Conservation (phyloP, 2,797 vertebrate genomes). For the Australoheros facetus region DNA sequence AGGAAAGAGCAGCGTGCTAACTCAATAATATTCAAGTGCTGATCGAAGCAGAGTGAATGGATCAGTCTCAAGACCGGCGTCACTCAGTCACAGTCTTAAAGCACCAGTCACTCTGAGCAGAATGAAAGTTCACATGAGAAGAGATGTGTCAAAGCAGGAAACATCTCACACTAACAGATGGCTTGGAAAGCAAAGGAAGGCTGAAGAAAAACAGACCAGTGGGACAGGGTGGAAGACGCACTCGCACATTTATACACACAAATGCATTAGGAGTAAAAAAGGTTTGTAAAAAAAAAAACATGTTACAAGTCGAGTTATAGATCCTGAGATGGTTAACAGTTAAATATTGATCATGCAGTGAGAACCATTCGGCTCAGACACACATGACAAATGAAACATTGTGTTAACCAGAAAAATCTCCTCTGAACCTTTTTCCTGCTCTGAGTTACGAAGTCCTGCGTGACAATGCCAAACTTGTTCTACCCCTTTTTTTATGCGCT, state of each 20-base stretch:
- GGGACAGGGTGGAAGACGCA: constrained; percentile 33
- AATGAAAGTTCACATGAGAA: constrained; percentile 69
- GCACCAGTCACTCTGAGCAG: constrained; percentile 62
- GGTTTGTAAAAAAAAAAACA: background rate
- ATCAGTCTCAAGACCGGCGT: constrained; percentile 54
- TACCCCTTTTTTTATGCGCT: background rate
- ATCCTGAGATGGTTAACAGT: constrained; percentile 55
- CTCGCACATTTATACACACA: constrained; percentile 36
- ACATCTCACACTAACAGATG: constrained; percentile 77
- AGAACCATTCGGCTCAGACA: constrained; percentile 38
- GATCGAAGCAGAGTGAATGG: constrained; percentile 53
- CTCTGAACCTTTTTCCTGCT: background rate
- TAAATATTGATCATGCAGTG: constrained; percentile 55
- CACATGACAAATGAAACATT: background rate
- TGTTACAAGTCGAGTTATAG: constrained; percentile 64
- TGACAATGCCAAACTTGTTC: background rate
- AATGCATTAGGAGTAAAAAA: constrained; percentile 16
- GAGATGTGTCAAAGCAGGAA: constrained; percentile 68
- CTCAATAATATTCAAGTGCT: constrained; percentile 27
- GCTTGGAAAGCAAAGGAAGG: constrained; percentile 86
- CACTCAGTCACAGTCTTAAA: constrained; percentile 50
- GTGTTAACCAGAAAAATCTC: constrained; percentile 21
- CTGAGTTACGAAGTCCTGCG: background rate
- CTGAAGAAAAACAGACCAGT: constrained; percentile 59
- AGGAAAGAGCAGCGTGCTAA: constrained; percentile 55